Percentiles rank a stretch among this genome's conserved stretches.
phyloP scores from a whole-genome alignment of 2,888 invertebrate genomes.

The Chrysopilus asiliformis region DNA sequence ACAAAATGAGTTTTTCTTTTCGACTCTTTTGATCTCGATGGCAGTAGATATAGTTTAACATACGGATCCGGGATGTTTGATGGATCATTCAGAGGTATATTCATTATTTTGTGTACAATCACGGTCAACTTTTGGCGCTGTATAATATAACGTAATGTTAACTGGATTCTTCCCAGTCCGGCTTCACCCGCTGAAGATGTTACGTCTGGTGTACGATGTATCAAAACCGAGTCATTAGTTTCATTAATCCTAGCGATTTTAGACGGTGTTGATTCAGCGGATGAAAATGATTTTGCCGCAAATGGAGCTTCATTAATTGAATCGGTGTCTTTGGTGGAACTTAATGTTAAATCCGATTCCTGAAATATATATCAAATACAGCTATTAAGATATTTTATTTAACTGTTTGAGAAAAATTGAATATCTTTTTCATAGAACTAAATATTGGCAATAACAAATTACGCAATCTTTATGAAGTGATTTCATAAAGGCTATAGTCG shows the following conservation, averaged over 20 bases:
- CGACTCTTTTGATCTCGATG: slow-evolving; percentile 71
- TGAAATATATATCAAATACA: background rate
- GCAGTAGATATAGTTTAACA: slow-evolving; percentile 74
- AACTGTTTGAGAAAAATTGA: no score
- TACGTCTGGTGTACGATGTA: slow-evolving; percentile 47
- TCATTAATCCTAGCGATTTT: background rate
- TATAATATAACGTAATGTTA: slow-evolving; percentile 74
- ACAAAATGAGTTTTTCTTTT: slow-evolving; percentile 71
- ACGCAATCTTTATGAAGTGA: no score
- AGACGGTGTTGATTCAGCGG: background rate
- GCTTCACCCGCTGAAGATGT: slow-evolving; percentile 56
- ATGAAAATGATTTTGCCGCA: background rate
- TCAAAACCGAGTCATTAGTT: slow-evolving; percentile 32
- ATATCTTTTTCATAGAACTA: no score
- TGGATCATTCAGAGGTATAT: slow-evolving; percentile 68
- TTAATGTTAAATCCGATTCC: no score
- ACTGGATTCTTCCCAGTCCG: slow-evolving; percentile 65
- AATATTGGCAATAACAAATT: no score
- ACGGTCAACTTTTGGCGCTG: slow-evolving; percentile 70
- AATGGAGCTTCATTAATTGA: background rate
- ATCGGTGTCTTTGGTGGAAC: background rate
- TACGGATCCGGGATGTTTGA: slow-evolving; percentile 80
- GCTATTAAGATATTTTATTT: no score
- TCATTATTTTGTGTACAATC: slow-evolving; percentile 81
- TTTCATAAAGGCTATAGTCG: no score